Conservation (phyloP, 2,797 vertebrate species). For the Gila robusta region DNA sequence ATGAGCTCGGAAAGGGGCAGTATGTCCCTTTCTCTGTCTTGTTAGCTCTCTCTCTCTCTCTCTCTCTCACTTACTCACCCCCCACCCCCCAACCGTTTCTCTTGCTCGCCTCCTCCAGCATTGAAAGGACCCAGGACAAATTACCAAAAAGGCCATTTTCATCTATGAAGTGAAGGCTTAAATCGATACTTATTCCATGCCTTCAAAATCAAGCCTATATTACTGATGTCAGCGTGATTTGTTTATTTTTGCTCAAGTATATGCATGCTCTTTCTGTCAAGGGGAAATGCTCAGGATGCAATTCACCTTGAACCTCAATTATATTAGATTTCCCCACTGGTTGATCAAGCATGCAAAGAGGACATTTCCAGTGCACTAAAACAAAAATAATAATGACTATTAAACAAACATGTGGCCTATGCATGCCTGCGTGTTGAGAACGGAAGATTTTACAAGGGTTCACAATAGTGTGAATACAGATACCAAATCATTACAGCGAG, state of each 20-base stretch:
- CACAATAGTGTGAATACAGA: slow-evolving; percentile 74
- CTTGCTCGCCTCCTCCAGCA: slow-evolving; percentile 68
- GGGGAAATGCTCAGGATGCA: slow-evolving; percentile 81
- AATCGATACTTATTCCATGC: slow-evolving; percentile 89
- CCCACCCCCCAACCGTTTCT: slow-evolving; percentile 11
- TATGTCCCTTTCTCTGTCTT: slow-evolving; percentile 83
- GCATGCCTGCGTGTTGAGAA: slow-evolving; percentile 71
- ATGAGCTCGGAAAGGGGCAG: slow-evolving; percentile 97
- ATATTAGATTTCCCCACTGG: slow-evolving; percentile 93
- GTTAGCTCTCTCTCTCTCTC: slow-evolving; percentile 77
- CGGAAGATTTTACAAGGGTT: slow-evolving; percentile 78
- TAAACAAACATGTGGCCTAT: slow-evolving; percentile 84
- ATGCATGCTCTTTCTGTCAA: slow-evolving; percentile 64
- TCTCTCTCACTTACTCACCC: slow-evolving; percentile 41
- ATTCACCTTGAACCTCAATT: slow-evolving; percentile 92
- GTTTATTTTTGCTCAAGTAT: slow-evolving; percentile 83
- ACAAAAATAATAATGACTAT: slow-evolving; percentile 87
- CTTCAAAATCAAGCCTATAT: slow-evolving; percentile 85
- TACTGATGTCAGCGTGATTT: slow-evolving; percentile 86
- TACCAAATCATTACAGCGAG: slow-evolving; percentile 80
- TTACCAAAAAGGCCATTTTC: slow-evolving; percentile 89
- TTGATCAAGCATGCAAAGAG: slow-evolving; percentile 99
- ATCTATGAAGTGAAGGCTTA: slow-evolving; percentile 84
- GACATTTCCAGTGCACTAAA: slow-evolving; percentile 87
- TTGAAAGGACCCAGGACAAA: slow-evolving; percentile 96